A percentile compares a stretch with the other conserved stretches of the same genome.
Conservation (phyloP, 2,797 vertebrate species). For the Galago senegalensis region DNA sequence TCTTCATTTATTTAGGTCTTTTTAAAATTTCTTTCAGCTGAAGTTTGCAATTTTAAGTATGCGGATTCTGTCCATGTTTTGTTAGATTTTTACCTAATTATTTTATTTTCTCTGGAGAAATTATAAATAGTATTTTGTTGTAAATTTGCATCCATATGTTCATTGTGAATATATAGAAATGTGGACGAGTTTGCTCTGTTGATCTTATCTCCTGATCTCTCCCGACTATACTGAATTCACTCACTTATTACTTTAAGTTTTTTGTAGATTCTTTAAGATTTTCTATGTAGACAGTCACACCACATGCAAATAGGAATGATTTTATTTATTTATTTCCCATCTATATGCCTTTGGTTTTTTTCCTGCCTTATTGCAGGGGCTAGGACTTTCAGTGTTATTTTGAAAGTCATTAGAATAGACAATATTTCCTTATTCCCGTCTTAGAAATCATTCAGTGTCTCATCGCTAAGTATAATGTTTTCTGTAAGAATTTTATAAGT, state of each 20-base stretch:
- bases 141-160: conserved; percentile 22
- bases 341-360: not conserved
- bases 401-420: not conserved
- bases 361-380: not conserved
- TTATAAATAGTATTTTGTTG: not conserved
- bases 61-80: not conserved
- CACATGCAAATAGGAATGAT: not conserved
- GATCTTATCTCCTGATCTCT: not conserved
- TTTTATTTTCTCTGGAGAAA: not conserved
- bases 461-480: not conserved
- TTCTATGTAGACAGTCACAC: not conserved
- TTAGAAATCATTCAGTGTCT: not conserved
- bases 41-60: conserved; percentile 17
- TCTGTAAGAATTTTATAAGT: not conserved
- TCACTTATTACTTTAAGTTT: not conserved
- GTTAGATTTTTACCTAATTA: conserved; percentile 26
- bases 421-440: not conserved
- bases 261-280: not conserved
- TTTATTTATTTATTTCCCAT: conserved; percentile 38
- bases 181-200: not conserved
- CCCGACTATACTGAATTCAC: not conserved
- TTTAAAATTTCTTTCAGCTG: not conserved
- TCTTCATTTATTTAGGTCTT: not conserved
- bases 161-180: conserved; percentile 7
- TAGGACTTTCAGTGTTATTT: not conserved